Evolutionary conservation across 2,888 invertebrate genomes (phyloP), one percentile per base, ranked within the genome.

Genomic region (Drosophila paramelanica): DNA sequence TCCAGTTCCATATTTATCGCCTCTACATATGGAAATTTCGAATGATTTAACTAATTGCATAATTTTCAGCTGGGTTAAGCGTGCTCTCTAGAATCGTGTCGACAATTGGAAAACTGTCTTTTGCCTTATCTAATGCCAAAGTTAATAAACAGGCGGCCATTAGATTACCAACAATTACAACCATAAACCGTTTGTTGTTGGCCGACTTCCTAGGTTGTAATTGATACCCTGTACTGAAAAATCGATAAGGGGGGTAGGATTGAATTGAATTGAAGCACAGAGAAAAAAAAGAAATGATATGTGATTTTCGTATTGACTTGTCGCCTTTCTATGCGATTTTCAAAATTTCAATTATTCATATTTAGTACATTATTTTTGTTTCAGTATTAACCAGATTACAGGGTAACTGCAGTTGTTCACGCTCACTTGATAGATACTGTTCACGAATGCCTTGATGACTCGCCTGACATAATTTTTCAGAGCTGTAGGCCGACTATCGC

Each of bases 111-210:
- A 23, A 57, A 51, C 52, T 45, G 23, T 33, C 20, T 39, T 52
- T 39, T 53, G 38, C 23, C 17, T 42, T 60, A 47, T 39, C 60
- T 58, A 27, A 36, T 51, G 45, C 25, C 27, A 42, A 56, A 45
- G 70, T 33, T 39, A 59, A 51, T 38, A 70, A 38, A 51, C 13
- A 33, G 38, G 25, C 31, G 31, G 59, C 46, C 39, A 49, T 49
- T 43, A 49, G 14, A 70, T 49, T 36, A 36, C 13, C 4, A 36
- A 13, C 36, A 36, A 36, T 38, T 41, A 60, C 51, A 53, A 20
- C 25, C 62, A 62, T 59, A 59, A 65, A 67, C 33, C 66, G 58
- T 74, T 68, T 58, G 53, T 62, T 42, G 53, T 39, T 51, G 36
- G 27, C 52, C 49, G 42, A 55, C 25, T 10, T 2, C 8, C 8